phyloP scores from a whole-genome alignment of 2,113 vertebrate species.

The Vulpes ferrilata region DNA sequence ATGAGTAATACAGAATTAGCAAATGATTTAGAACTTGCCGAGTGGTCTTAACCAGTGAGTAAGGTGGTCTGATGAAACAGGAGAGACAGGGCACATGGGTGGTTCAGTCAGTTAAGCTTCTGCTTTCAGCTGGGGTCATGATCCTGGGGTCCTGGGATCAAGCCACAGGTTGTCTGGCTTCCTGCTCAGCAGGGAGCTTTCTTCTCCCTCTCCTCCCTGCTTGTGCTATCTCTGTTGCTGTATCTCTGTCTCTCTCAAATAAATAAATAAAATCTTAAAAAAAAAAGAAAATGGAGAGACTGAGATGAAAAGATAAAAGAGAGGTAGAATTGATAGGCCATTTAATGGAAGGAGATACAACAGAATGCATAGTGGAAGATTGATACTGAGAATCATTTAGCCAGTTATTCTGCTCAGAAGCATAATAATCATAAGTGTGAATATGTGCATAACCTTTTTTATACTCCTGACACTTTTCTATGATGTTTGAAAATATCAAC shows the following conservation, averaged over 20 bases:
- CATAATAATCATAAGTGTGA: not conserved
- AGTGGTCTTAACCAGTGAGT: not conserved
- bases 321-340: not conserved
- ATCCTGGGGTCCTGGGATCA: no score
- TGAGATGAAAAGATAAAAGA: not conserved
- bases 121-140: no score
- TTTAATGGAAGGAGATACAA: not conserved
- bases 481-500: not conserved
- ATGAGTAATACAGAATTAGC: not conserved
- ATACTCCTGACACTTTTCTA: not conserved
- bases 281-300: not conserved
- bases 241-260: no score
- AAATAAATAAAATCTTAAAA: no score
- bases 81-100: no score
- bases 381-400: not conserved
- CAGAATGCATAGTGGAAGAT: not conserved
- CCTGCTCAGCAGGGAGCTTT: no score
- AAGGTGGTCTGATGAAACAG: not conserved
- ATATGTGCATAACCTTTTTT: not conserved
- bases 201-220: no score
- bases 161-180: no score
- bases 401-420: not conserved
- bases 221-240: no score
- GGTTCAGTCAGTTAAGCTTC: no score
- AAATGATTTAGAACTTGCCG: not conserved